Conservation (phyloP, 2,797 vertebrate species). For the Myotis myotis region DNA sequence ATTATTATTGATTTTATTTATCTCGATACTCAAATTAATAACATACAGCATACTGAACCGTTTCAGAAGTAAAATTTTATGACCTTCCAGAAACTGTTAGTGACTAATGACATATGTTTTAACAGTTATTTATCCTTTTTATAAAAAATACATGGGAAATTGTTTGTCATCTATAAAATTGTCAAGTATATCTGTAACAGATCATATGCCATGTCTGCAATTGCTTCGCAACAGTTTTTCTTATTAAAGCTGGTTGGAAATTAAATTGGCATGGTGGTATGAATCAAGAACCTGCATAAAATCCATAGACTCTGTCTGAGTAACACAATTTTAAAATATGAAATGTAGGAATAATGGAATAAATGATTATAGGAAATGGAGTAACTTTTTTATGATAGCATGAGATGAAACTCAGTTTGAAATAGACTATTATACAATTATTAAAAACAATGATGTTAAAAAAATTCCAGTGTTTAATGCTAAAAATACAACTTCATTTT, state of each 20-base stretch:
- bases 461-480: neutral
- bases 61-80: neutral
- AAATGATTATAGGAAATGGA: neutral
- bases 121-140: neutral
- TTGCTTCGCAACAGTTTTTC: neutral
- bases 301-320: neutral
- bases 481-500: neutral
- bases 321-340: neutral
- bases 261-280: neutral
- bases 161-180: neutral
- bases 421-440: neutral
- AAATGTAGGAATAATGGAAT: neutral
- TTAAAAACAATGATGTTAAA: neutral
- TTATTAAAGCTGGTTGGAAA: neutral
- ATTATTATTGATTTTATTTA: neutral
- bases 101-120: constrained; percentile 8
- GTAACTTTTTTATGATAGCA: neutral
- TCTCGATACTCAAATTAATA: neutral
- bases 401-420: neutral
- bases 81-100: neutral
- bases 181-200: neutral
- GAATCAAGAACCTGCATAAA: neutral
- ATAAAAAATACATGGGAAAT: neutral
- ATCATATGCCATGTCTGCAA: neutral
- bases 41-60: neutral